phyloP scores from a whole-genome alignment of 2,888 invertebrate genomes.

The Thysanoteuthis rhombus region DNA sequence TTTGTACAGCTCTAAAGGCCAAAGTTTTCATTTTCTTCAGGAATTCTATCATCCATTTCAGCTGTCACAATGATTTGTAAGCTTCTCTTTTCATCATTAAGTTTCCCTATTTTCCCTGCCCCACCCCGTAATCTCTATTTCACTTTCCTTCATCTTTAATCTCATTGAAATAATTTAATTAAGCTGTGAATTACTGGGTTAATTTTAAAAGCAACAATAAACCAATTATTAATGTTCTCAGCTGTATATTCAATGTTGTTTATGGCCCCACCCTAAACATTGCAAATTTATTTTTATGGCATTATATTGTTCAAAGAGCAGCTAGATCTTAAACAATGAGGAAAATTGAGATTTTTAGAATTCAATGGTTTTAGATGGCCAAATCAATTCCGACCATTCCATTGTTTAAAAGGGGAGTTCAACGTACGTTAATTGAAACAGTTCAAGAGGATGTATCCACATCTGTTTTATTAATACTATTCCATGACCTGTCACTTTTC shows the following conservation, averaged over 20 bases:
- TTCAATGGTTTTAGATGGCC: not conserved
- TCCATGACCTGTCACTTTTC: too few relatives aligned
- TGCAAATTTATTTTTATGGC: not conserved
- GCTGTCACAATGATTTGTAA: constrained; percentile 12
- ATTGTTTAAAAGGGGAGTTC: not conserved
- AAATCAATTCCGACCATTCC: not conserved
- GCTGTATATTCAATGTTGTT: not conserved
- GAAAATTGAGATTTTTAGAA: not conserved
- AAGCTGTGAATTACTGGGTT: not conserved
- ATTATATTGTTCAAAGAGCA: not conserved
- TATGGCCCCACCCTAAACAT: not conserved
- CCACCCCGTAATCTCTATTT: not conserved
- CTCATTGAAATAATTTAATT: not conserved
- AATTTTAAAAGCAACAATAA: constrained; percentile 12
- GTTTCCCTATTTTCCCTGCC: not conserved
- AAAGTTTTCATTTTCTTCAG: not conserved
- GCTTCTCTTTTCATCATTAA: not conserved
- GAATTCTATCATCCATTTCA: not conserved
- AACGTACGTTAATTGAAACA: not conserved
- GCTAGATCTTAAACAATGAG: not conserved
- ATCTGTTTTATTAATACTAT: too few relatives aligned
- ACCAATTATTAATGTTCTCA: not conserved
- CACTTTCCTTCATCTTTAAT: not conserved
- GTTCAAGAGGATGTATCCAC: not conserved
- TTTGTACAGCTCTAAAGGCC: not conserved